Percentiles rank a stretch among this genome's conserved stretches.
phyloP scores from a whole-genome alignment of 1,140 invertebrate genomes.

The Drosophila nannoptera region DNA sequence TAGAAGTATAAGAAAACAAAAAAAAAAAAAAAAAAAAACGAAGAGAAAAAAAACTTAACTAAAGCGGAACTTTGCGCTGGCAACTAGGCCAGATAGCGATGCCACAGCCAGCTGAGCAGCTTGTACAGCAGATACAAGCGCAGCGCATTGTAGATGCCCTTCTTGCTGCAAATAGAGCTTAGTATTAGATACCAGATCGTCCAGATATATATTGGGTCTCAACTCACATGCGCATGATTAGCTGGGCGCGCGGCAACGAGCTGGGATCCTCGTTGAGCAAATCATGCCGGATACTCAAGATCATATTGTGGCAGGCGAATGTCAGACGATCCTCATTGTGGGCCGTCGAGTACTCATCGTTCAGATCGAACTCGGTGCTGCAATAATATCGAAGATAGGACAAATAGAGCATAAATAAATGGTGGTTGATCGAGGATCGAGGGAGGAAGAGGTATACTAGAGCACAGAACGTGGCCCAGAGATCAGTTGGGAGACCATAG shows the following conservation, averaged over 20 bases:
- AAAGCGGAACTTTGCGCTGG: not conserved
- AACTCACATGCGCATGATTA: constrained; percentile 47
- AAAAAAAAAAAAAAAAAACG: not conserved
- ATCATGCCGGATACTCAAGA: constrained; percentile 56
- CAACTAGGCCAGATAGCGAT: constrained; percentile 23
- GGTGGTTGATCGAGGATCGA: not conserved
- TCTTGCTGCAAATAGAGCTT: constrained; percentile 43
- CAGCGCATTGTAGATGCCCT: constrained; percentile 30
- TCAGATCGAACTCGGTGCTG: constrained; percentile 49
- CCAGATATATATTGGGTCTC: not conserved
- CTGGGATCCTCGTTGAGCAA: constrained; percentile 52
- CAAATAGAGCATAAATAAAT: not conserved
- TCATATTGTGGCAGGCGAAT: constrained; percentile 32
- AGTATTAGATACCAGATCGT: not conserved
- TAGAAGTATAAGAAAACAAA: not conserved
- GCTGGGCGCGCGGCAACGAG: constrained; percentile 33
- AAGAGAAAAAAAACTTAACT: not conserved
- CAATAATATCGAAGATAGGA: not conserved
- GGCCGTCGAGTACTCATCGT: constrained; percentile 10
- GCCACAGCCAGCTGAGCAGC: constrained; percentile 55
- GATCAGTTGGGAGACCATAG: not conserved
- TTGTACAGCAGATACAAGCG: constrained; percentile 58
- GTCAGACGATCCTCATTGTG: constrained; percentile 12
- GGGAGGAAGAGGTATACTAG: not conserved
- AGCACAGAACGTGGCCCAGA: not conserved